Conservation (phyloP, 35 echinoderm and acorn worm genomes). For the Amphiura filiformis region DNA sequence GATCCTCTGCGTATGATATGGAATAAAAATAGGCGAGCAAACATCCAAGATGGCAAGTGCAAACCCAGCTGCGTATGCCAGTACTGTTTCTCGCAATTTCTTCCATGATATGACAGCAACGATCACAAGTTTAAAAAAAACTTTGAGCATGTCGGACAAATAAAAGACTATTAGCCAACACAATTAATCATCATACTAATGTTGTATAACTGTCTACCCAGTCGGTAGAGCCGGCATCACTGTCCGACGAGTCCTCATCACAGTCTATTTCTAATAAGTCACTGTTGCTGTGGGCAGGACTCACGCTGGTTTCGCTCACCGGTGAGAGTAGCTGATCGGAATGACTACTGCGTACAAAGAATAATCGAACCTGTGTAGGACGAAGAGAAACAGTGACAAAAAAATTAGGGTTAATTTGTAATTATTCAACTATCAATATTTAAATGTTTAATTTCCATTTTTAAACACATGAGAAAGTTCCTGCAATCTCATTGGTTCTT, state of each 20-base stretch:
- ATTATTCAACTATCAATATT: too few species aligned
- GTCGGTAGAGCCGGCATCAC: conserved; percentile 10
- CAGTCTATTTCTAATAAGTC: conserved; percentile 46
- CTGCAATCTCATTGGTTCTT: too few species aligned
- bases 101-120: too few species aligned
- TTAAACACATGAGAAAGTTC: too few species aligned
- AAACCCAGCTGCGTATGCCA: background rate
- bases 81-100: too few species aligned
- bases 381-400: background rate
- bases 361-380: conserved; percentile 27
- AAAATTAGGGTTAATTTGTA: too few species aligned
- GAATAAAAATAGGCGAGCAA: too few species aligned
- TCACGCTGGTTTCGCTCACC: conserved; percentile 33
- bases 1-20: too few species aligned
- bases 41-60: background rate
- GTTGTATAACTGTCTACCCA: conserved; percentile 20
- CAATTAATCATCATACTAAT: conserved; percentile 76
- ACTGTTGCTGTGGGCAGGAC: conserved; percentile 37
- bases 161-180: too few species aligned
- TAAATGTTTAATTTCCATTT: too few species aligned
- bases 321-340: background rate
- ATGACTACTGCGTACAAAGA: conserved; percentile 17
- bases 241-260: conserved; percentile 9
- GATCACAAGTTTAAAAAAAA: too few species aligned
- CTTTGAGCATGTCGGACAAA: too few species aligned